phyloP scores from a whole-genome alignment of 2,797 vertebrate genomes.

The Xerus rutilus region DNA sequence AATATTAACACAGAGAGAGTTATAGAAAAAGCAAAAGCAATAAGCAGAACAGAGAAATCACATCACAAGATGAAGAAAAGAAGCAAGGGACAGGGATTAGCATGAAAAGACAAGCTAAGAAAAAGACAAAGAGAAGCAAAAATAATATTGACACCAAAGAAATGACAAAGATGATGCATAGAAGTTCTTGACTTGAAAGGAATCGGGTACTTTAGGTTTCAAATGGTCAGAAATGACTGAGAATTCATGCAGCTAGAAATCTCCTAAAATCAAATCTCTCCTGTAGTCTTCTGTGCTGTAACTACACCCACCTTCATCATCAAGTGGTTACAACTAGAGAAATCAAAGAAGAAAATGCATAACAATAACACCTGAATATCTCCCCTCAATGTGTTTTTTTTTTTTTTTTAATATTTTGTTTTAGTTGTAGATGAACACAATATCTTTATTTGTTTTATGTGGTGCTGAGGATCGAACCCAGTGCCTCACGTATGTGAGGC shows the following conservation, averaged over 20 bases:
- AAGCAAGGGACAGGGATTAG: neutral
- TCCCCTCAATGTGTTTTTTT: neutral
- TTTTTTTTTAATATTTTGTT: too few relatives aligned
- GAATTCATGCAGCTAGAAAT: neutral
- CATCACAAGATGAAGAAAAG: neutral
- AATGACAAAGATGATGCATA: neutral
- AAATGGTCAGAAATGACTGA: neutral
- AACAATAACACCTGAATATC: neutral
- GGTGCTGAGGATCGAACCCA: too few relatives aligned
- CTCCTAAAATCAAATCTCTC: constrained; percentile 14
- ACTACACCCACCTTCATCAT: neutral
- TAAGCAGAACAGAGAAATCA: neutral
- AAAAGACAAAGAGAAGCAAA: neutral
- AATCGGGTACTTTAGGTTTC: neutral
- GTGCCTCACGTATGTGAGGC: too few relatives aligned
- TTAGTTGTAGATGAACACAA: too few relatives aligned
- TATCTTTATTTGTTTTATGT: too few relatives aligned
- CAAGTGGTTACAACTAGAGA: neutral
- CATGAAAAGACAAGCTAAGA: neutral
- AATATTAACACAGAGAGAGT: neutral
- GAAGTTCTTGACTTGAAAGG: neutral
- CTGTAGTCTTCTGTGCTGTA: neutral
- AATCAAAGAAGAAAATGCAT: neutral
- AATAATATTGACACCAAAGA: neutral
- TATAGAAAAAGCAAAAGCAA: neutral